Base-by-base conservation (phyloP, 2,797 vertebrate species). In the Cuniculus paca region DNA sequence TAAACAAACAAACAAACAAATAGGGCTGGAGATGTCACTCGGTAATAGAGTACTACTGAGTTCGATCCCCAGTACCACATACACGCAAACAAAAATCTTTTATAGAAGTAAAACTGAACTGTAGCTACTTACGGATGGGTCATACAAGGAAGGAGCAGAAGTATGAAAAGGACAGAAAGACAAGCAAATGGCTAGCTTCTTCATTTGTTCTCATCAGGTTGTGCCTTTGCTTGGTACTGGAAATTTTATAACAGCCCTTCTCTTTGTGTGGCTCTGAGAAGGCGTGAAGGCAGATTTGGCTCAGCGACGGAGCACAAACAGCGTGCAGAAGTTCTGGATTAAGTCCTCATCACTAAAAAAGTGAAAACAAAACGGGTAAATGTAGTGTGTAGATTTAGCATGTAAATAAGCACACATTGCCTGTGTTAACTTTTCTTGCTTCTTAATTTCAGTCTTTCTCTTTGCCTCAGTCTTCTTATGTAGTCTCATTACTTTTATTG, bases 211-310 rank as follows among this genome's bases (percentile, higher is more conserved):
- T 24, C 20, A 75, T 13, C 26, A 58, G 52, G 36, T 17, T 13
- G 14, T 10, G 2, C 6, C 5, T 79, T 84, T 88, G 36, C 70
- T 72, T 34, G 36, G 7, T 24, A 12, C 0, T 72, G 58, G 24
- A 26, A 34, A 70, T 83, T 54, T 36, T 72, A 2, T 19, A 78
- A 84, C 22, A 95, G 36, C 36, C 12, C 5, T 74, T 50, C 16
- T 90, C n/a, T 95, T 68, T 83, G 7, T 65, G 74, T 63, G n/a
- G 39, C 24, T 96, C n/a, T 81, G 63, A 78, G 39, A 81, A 91
- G 88, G n/a, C 28, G 17, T 63, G n/a, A 61, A 80, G 60, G 50
- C 60, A 94, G 50, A 86, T 36, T 58, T 48, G 50, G 14, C 65
- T 80, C 34, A 9, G 26, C 31, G 54, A 50, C 26, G 45, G 28